Evolutionary conservation across 2,888 invertebrate species (phyloP).

Genomic region (Tipula lateralis): DNA sequence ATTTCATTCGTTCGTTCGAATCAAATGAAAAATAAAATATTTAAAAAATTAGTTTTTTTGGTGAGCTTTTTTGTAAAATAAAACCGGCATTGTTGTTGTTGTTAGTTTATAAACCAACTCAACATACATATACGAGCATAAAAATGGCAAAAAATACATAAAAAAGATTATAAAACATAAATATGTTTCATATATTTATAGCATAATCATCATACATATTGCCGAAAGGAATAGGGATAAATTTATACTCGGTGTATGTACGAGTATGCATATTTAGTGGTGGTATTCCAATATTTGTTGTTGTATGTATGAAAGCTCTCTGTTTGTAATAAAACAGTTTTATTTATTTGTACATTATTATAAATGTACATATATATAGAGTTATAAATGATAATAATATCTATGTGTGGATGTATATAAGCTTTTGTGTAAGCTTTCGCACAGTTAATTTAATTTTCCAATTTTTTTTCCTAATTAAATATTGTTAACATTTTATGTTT

Average conservation of each 20-base stretch:
- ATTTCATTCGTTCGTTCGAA: not conserved
- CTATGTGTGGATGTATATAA: not conserved
- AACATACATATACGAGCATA: conserved; percentile 11
- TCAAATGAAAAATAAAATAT: conserved; percentile 19
- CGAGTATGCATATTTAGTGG: not conserved
- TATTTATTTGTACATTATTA: not conserved
- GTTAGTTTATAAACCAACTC: conserved; percentile 15
- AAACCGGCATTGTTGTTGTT: not conserved
- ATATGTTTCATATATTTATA: not conserved
- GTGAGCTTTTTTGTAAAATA: not conserved
- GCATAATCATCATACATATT: conserved; percentile 24
- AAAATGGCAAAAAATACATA: not conserved
- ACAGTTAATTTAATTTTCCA: not conserved
- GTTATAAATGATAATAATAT: too few relatives aligned
- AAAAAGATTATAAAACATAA: conserved; percentile 14
- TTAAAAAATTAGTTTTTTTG: not conserved
- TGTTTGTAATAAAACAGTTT: not conserved
- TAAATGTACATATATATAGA: not conserved
- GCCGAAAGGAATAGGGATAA: conserved; percentile 13
- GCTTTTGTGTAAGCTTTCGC: not conserved
- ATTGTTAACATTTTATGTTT: not conserved
- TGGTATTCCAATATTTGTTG: not conserved
- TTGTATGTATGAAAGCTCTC: not conserved
- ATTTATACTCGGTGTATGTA: not conserved
- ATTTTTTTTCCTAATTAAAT: not conserved